Evolutionary conservation across 2,113 vertebrate species (phyloP).

Genomic region (Etheostoma cragini): DNA sequence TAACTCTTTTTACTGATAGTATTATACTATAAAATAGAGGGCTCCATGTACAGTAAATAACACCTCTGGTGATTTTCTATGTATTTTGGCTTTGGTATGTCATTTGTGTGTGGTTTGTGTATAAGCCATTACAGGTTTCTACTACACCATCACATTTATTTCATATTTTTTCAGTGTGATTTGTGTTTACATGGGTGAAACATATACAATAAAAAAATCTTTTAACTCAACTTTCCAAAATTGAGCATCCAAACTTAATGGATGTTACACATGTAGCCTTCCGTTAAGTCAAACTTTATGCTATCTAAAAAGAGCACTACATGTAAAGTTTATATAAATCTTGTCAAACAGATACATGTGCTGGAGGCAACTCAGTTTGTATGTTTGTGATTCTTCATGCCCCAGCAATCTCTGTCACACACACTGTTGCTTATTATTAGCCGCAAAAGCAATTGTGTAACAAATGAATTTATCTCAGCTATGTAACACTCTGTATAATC

Average conservation of each 20-base stretch:
- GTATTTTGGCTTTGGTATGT: no score
- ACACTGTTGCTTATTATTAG: background rate
- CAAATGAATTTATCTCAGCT: conserved; percentile 7
- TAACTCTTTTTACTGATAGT: no score
- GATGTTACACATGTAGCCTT: background rate
- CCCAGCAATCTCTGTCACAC: background rate
- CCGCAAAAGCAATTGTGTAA: conserved; percentile 16
- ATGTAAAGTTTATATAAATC: background rate
- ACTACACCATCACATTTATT: no score
- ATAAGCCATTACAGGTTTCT: no score
- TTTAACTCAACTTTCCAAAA: background rate
- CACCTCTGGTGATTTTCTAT: no score
- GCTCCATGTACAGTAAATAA: background rate
- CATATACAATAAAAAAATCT: background rate
- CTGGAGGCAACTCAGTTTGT: background rate
- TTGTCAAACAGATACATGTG: background rate
- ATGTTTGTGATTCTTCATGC: background rate
- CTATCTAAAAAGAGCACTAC: background rate
- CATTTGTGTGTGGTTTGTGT: no score
- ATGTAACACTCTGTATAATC: conserved; percentile 8
- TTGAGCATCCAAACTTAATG: background rate
- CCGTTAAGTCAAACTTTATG: background rate
- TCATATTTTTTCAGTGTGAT: no score
- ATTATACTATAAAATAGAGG: background rate
- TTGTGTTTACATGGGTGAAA: no score